Base-by-base conservation (phyloP, 2,888 invertebrate genomes). In the Zelleria hepariella region DNA sequence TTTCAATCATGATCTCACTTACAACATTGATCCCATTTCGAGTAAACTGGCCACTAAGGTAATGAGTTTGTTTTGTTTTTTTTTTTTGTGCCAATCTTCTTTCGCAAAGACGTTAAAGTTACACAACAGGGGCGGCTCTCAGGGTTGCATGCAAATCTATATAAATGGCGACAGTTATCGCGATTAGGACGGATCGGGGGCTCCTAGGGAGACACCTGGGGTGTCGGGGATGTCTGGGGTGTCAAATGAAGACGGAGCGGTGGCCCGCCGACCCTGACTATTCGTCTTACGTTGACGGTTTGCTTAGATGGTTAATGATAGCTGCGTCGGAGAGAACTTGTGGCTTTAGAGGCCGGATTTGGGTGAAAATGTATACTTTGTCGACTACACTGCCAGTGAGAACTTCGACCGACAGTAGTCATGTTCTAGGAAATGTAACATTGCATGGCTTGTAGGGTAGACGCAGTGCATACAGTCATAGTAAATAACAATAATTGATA, bases 111-210 rank as follows among this genome's bases (percentile, higher is more conserved):
- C 32, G 3, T 10, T 10, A 2, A 42, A 42, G 32, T 42, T 10
- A 42, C 32, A 42, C 32, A 15, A 42, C 10, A 42, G 15, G 15
- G 10, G 15, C 32, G 15, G 32, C 1, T 10, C 32, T 42, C 32
- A 42, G 32, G 32, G 32, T 42, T 15, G 32, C 32, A 65, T 65
- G 63, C 71, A 75, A 74, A 77, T 73, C 73, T 71, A 72, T 73
- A 75, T 71, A 74, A 75, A 77, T 74, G 68, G 71, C 69, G 68
- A 64, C 67, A 74, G 74, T 73, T 69, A 67, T 74, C 69, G 66
- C 62, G 62, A 65, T 63, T 63, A n/a, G 61, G 10, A 23, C 49
- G 8, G 23, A 10, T 23, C 23, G n/a, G 32, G 32, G 42, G 15
- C 61, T 21, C 51, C n/a, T 51, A 7, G 10, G 23, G 54, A 25